Base-by-base conservation (phyloP, 92 coral and sea anemone genomes). In the Palythoa caribaeorum region DNA sequence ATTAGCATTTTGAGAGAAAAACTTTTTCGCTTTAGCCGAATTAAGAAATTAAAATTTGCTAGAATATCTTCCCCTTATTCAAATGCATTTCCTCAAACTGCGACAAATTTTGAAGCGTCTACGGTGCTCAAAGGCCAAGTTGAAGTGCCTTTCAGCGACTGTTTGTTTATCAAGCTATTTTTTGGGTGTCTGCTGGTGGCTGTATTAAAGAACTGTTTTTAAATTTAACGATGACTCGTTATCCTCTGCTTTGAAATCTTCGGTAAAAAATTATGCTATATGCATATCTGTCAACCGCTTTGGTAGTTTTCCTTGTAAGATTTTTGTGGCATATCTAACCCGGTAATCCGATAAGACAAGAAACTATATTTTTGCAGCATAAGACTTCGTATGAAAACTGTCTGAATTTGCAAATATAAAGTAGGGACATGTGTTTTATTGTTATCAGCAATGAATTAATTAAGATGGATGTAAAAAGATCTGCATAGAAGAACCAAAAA, bases 1-100 rank as follows among this genome's bases (percentile, higher is more conserved):
- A 81, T 81, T 81, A 81, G 86, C 86, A 81, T 81, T 81, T 81
- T 81, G 38, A 68, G 70, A 70, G 47, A 47, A 81, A 11, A 81
- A 40, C 44, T 15, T 2, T 13, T n/a, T 51, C 19, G 37, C 35
- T 60, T 38, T 15, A 76, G 13, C 21, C 6, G 38, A 51, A 28
- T 37, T 15, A n/a, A 60, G 38, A 53, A 81, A 47, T 8, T 16
- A 3, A 80, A 38, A 28, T 10, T 59, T 38, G 48, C 44, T 17
- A 47, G 36, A 1, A 28, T 20, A n/a, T 28, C 3, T 16, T 48
- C 38, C 59, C 44, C 40, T 39, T 19, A 15, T 66, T 60, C 86
- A 40, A 38, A 6, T 19, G 6, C 13, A 20, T 47, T 47, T 50
- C 37, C 44, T 66, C 12, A 39, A 2, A 77, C 4, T 53, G 48